These are phyloP conservation scores for Drosophila tripunctata DNA, from an alignment of 2,888 invertebrate genomes.

Conservation along the genomic window DNA sequence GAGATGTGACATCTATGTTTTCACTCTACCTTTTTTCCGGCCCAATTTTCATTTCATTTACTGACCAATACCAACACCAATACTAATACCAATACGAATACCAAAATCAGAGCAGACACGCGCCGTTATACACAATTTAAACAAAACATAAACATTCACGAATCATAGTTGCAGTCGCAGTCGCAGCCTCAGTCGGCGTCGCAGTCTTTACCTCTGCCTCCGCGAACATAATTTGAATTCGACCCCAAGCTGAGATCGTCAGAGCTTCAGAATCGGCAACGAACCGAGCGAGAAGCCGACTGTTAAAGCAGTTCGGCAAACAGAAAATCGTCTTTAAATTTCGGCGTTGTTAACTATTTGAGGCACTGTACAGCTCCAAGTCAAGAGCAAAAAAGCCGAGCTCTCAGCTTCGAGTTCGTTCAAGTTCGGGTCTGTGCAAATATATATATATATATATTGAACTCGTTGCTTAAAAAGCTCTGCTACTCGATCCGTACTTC, in stretches of 20 bases:
- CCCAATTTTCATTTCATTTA: slow-evolving; percentile 5
- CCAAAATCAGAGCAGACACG: slow-evolving; percentile 47
- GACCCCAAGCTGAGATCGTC: slow-evolving; percentile 16
- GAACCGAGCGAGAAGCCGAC: slow-evolving; percentile 28
- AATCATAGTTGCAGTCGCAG: neutral
- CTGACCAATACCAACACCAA: slow-evolving; percentile 2
- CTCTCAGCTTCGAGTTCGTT: slow-evolving; percentile 50
- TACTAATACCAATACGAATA: neutral
- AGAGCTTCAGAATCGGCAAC: slow-evolving; percentile 53
- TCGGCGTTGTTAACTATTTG: slow-evolving; percentile 73
- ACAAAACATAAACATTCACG: slow-evolving; percentile 21
- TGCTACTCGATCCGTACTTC: slow-evolving; percentile 58
- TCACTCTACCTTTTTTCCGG: slow-evolving; percentile 12
- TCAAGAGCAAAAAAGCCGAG: slow-evolving; percentile 48
- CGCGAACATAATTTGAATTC: neutral
- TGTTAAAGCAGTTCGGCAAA: slow-evolving; percentile 19
- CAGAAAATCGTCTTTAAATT: slow-evolving; percentile 40
- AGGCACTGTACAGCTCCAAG: slow-evolving; percentile 79
- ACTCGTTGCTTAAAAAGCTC: slow-evolving; percentile 74
- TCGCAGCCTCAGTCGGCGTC: neutral
- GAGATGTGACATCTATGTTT: slow-evolving; percentile 37
- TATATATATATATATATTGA: slow-evolving; percentile 45
- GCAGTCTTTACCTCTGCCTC: neutral
- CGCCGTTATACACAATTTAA: slow-evolving; percentile 46
- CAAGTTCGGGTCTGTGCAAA: slow-evolving; percentile 55